Evolutionary conservation across 2,113 vertebrate species (phyloP).

Genomic region (Capreolus pygargus): DNA sequence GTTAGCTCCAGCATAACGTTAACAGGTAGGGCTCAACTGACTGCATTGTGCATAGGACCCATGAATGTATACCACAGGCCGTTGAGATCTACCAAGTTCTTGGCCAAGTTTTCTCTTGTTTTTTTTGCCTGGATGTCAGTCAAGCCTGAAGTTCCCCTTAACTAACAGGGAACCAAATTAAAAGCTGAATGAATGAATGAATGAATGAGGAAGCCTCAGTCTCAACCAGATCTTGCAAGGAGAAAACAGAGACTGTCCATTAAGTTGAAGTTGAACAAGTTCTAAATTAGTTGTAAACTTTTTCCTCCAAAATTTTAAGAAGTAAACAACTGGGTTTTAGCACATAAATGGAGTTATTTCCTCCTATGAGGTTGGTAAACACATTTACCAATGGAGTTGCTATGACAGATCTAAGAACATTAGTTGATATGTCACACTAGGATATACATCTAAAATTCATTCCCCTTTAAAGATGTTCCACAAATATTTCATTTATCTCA

Average conservation of each 20-base stretch:
- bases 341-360: neutral
- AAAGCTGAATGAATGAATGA: neutral
- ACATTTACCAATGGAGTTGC: neutral
- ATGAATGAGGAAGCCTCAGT: neutral
- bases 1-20: neutral
- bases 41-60: neutral
- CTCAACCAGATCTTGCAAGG: neutral
- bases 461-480: neutral
- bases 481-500: neutral
- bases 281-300: neutral
- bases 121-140: neutral
- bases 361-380: neutral
- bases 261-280: neutral
- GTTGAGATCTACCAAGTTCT: neutral
- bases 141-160: neutral
- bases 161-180: neutral
- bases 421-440: neutral
- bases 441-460: neutral
- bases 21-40: neutral
- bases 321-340: neutral
- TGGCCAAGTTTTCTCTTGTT: neutral
- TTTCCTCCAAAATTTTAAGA: neutral
- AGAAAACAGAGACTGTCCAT: neutral
- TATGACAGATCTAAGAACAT: neutral
- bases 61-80: neutral